Evolutionary conservation across 2,113 vertebrate genomes (phyloP), one percentile per base, ranked within the genome.

Genomic region (Carettochelys insculpta): DNA sequence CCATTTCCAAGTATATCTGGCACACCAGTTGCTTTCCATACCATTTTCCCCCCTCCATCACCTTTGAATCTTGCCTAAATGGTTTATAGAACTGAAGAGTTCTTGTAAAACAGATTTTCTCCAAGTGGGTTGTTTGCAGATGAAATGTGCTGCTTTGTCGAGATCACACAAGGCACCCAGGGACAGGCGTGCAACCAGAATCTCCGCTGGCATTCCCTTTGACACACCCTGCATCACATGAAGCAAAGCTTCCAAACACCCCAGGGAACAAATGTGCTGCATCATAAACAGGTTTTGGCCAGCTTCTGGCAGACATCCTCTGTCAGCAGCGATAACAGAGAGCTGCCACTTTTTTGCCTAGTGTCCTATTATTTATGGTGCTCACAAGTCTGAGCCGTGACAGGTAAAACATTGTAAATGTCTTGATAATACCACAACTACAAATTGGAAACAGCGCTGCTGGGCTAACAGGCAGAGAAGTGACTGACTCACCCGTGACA

Each of bases 151-250:
- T 3, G 5, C 29, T 90, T 71, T 61, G 77, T 84, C 7, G 43
- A 88, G n/a, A 53, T 3, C 0, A 24, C 10, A 3, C 0, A 54
- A 24, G 53, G n/a, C 77, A 22, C 25, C 5, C 91, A 53, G 41
- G 0, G 11, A 43, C 12, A 27, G 41, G 41, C 71, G 16, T 45
- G 71, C 73, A 68, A 80, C 52, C 1, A 51, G 12, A 3, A 50
- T 45, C 17, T 20, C 86, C 25, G 1, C 0, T 7, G 0, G 0
- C 14, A 16, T 8, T 88, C 47, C 29, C 12, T 29, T 4, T 8
- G 2, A 22, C 77, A 38, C 58, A 78, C 43, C 5, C 10, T 4
- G 0, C 6, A 17, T 65, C 27, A 80, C 75, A 13, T 77, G 3
- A 0, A 1, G 48, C 65, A 43, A 20, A 16, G 1, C 2, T 0